Percentiles rank a stretch among this genome's conserved stretches.
These are phyloP conservation scores for Hydractinia symbiolongicarpus DNA, from an alignment of 30 jellyfish, hydroid and myxozoan species.

Conservation along the genomic window DNA sequence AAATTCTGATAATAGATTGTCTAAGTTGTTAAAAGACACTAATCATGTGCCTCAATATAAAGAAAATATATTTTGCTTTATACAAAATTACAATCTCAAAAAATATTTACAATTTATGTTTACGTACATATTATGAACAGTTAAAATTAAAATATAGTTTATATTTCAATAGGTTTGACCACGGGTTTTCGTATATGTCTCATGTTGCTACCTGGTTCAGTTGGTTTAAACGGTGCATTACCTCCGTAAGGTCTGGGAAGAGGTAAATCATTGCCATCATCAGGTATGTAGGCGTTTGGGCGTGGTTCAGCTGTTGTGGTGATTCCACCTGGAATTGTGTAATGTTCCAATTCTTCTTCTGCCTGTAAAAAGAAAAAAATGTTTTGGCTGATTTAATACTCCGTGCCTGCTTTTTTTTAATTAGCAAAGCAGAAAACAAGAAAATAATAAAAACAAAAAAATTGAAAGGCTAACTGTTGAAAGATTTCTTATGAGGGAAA, in stretches of 20 bases:
- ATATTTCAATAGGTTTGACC: conserved; percentile 77
- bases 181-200: conserved; percentile 86
- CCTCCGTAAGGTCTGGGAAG: conserved; percentile 91
- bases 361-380: conserved; percentile 29
- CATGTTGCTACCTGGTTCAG: conserved; percentile 79
- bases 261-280: conserved; percentile 71
- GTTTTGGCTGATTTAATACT: too few relatives aligned
- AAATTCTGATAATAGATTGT: too few relatives aligned
- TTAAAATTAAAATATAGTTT: neutral
- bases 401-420: too few relatives aligned
- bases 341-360: conserved; percentile 57
- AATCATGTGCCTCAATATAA: too few relatives aligned
- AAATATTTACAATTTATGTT: too few relatives aligned
- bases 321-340: conserved; percentile 70
- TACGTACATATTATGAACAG: neutral
- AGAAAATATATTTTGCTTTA: too few relatives aligned
- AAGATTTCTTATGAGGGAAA: too few relatives aligned
- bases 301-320: conserved; percentile 95
- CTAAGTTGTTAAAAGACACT: too few relatives aligned
- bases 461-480: too few relatives aligned
- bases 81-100: too few relatives aligned
- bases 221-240: conserved; percentile 82
- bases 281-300: conserved; percentile 92
- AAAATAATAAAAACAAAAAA: too few relatives aligned
- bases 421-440: too few relatives aligned